Conservation (phyloP, 1,140 invertebrate genomes). For the Plutomurus gul region DNA sequence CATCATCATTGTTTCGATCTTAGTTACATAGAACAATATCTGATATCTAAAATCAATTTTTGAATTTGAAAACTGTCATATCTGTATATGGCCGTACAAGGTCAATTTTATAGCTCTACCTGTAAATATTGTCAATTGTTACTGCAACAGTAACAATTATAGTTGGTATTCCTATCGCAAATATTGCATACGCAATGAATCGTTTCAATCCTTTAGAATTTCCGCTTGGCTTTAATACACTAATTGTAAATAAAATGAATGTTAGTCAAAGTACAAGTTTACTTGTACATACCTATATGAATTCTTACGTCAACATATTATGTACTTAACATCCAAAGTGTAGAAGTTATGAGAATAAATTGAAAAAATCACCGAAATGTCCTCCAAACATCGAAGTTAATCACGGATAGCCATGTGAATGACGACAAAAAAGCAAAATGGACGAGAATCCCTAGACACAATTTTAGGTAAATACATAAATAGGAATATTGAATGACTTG, state of each 20-base stretch:
- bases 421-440: slow-evolving; percentile 49
- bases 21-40: too few species aligned
- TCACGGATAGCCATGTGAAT: slow-evolving; percentile 45
- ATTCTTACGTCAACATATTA: too few species aligned
- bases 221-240: slow-evolving; percentile 6
- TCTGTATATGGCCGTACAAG: background rate
- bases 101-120: too few species aligned
- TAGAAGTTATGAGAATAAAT: background rate
- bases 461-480: background rate
- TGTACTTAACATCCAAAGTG: background rate
- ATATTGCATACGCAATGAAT: slow-evolving; percentile 35
- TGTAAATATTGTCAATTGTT: slow-evolving; percentile 34
- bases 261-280: too few species aligned
- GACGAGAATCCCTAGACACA: background rate
- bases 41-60: too few species aligned
- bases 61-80: background rate
- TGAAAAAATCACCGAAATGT: slow-evolving; percentile 41
- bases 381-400: slow-evolving; percentile 47
- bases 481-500: background rate
- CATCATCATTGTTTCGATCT: background rate
- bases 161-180: slow-evolving; percentile 30
- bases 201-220: slow-evolving; percentile 25
- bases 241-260: slow-evolving; percentile 52
- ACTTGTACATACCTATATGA: too few species aligned
- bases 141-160: slow-evolving; percentile 36